A percentile compares a stretch with the other conserved stretches of the same genome.
Conservation (phyloP, 2,113 vertebrate species). For the Myiagra hebetior region DNA sequence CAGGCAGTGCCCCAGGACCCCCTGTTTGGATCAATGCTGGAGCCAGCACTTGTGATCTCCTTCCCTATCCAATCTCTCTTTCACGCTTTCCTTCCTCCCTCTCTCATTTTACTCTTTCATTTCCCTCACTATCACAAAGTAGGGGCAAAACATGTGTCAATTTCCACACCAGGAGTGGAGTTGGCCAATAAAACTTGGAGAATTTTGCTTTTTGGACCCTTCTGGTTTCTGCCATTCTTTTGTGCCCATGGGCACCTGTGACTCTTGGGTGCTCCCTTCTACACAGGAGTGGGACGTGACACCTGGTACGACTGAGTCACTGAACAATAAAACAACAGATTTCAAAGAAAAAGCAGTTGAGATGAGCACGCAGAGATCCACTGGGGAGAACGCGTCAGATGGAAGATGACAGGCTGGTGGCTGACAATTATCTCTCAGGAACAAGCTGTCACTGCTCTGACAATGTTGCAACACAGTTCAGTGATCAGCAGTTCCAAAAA, state of each 20-base stretch:
- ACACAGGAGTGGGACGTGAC: neutral
- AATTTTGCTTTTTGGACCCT: neutral
- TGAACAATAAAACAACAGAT: neutral
- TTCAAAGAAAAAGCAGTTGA: neutral
- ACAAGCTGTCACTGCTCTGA: neutral
- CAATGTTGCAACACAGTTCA: neutral
- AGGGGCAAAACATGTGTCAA: rapidly evolving
- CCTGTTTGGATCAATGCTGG: neutral
- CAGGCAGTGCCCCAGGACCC: neutral
- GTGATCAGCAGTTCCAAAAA: neutral
- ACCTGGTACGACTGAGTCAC: neutral
- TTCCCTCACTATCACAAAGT: neutral
- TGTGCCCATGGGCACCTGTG: rapidly evolving
- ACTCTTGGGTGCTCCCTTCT: neutral
- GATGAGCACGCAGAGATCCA: neutral
- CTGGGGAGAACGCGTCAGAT: neutral
- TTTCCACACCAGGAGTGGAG: rapidly evolving
- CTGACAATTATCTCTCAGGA: slow-evolving; percentile 7
- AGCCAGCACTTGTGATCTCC: neutral
- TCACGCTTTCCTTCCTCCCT: neutral
- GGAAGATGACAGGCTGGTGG: neutral
- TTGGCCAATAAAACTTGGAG: neutral
- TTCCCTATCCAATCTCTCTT: neutral
- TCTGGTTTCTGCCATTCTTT: neutral
- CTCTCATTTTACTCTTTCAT: neutral